A percentile compares a stretch with the other conserved stretches of the same genome.
phyloP scores from a whole-genome alignment of 2,113 vertebrate genomes.

The Cromileptes altivelis region DNA sequence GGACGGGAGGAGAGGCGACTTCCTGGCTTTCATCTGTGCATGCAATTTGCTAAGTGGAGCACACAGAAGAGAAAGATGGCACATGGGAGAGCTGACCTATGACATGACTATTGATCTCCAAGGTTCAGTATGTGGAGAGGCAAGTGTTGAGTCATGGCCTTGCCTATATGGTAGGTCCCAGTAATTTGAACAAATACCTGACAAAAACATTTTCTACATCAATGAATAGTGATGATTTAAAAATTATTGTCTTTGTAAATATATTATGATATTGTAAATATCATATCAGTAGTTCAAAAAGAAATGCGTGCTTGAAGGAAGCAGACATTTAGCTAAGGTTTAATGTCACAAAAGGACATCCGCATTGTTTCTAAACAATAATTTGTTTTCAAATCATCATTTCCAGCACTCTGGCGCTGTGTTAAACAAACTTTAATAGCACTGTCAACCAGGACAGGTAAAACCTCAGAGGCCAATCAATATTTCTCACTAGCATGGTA shows the following conservation, averaged over 20 bases:
- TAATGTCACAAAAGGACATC: not conserved
- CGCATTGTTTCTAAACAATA: not conserved
- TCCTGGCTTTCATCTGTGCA: conserved; percentile 25
- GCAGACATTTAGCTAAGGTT: not conserved
- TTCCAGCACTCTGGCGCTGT: not conserved
- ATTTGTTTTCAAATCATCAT: conserved; percentile 20
- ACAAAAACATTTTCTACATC: not conserved
- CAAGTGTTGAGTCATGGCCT: conserved; percentile 22
- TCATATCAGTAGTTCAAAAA: not conserved
- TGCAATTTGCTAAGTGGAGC: conserved; percentile 37
- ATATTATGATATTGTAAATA: no score
- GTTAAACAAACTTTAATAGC: conserved; percentile 4
- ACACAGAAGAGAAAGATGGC: not conserved
- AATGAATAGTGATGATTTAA: not conserved
- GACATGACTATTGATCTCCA: conserved; percentile 18
- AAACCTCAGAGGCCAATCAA: conserved; percentile 19
- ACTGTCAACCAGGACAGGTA: conserved; percentile 10
- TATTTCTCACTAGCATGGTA: not conserved
- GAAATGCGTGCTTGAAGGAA: not conserved
- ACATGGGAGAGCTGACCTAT: conserved; percentile 13
- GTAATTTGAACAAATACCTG: not conserved
- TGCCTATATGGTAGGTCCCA: not conserved
- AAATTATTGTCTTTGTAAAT: not conserved
- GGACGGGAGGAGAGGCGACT: not conserved
- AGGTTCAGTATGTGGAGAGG: not conserved